Evolutionary conservation across 1,140 invertebrate genomes (phyloP).

Genomic region (Eufriesea mexicana): DNA sequence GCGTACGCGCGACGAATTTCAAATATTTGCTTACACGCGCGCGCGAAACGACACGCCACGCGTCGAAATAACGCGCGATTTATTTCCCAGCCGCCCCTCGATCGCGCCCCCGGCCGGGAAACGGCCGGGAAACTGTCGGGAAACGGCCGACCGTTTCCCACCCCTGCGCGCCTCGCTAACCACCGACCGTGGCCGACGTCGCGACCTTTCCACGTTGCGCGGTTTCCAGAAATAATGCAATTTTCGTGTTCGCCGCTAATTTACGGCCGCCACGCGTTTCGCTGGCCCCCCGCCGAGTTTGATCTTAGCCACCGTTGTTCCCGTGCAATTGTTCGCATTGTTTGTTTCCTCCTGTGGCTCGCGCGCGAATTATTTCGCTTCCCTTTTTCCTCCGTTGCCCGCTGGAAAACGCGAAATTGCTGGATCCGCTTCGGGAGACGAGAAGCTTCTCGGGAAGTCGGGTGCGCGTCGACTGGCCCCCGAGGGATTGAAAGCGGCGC

Average conservation of each 20-base stretch:
- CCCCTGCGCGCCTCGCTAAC: not conserved
- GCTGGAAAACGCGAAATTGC: not conserved
- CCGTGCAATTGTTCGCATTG: conserved; percentile 26
- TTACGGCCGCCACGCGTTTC: conserved; percentile 26
- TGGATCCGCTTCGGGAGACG: too few relatives aligned
- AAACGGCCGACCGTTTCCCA: not conserved
- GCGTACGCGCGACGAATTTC: conserved; percentile 49
- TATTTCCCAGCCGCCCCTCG: conserved; percentile 22
- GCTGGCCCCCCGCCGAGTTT: conserved; percentile 1
- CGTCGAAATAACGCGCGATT: conserved; percentile 50
- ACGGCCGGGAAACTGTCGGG: too few relatives aligned
- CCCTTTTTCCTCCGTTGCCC: not conserved
- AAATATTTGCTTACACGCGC: conserved; percentile 53
- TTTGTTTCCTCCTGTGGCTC: conserved; percentile 1
- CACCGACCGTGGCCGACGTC: not conserved
- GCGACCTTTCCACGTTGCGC: conserved; percentile 11
- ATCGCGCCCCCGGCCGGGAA: not conserved
- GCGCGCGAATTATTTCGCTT: conserved; percentile 1
- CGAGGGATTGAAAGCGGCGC: not conserved
- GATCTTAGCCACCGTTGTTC: conserved; percentile 26
- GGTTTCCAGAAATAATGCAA: conserved; percentile 53
- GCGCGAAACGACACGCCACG: conserved; percentile 27
- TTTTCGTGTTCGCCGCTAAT: conserved; percentile 46
- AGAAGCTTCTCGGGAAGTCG: not conserved
- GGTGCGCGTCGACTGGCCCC: too few relatives aligned